Evolutionary conservation across 2,113 vertebrate species (phyloP), one percentile per base, ranked within the genome.

Genomic region (Zosterops lateralis): DNA sequence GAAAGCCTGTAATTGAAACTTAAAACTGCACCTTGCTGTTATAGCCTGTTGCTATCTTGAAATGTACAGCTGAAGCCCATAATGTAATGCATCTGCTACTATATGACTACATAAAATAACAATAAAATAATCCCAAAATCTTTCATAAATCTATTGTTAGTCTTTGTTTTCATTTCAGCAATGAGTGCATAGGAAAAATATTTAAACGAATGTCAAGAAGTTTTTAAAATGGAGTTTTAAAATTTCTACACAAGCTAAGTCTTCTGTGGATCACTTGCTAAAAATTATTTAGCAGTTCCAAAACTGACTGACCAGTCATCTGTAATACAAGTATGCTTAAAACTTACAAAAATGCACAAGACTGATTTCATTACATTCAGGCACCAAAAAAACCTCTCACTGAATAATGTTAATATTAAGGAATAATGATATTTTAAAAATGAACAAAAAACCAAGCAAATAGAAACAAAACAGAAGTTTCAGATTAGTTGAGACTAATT

Each of bases 171-270:
- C 28, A 80, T 31, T 42, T 54, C 4, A 81, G 12, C 26, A 90
- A 50, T 32, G 5, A 81, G 13, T 53, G 22, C 2, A 34, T 6
- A 40, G 31, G 28, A 73, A 80, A 84, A 84, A 56, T 26, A 60
- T 9, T 62, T 36, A 42, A 74, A 71, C 3, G 58, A 31, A 68
- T 34, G 10, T 18, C 20, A 8, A 31, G 25, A 62, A 13, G 2
- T 19, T 79, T 29, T 6, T 1, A 7, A n/a, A n/a, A 64, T 25
- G 22, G 2, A 0, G 1, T 7, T 34, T 50, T 58, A 9, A 1
- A 50, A 45, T 45, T 65, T 86, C 57, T 50, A 75, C 21, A 79
- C 6, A 45, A 64, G 7, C 8, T 38, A 11, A 38, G 31, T 54
- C 34, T 80, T 84, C 73, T 5, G 4, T 7, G 13, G 31, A 44